These are phyloP conservation scores for Orientallactaga sibirica DNA, from an alignment of 2,797 vertebrate genomes.

Conservation along the genomic window DNA sequence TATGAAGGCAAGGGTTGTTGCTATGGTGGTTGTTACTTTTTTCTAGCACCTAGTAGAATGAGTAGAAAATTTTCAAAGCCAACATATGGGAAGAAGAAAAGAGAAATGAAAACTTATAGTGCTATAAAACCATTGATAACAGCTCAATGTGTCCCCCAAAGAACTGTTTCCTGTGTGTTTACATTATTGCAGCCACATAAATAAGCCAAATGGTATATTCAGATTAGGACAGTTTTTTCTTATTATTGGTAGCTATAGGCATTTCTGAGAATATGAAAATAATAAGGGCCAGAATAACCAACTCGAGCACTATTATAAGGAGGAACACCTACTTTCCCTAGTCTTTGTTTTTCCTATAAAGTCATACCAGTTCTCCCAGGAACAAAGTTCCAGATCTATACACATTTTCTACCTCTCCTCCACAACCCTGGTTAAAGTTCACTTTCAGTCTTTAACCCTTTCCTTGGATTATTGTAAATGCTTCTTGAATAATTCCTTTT, in stretches of 20 bases:
- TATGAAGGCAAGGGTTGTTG: neutral
- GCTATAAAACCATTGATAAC: neutral
- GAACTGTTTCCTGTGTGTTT: slow-evolving; percentile 27
- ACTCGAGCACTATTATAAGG: neutral
- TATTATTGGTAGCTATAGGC: neutral
- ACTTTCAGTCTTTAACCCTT: neutral
- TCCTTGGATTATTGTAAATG: neutral
- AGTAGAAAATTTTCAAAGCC: slow-evolving; percentile 3
- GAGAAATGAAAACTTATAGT: neutral
- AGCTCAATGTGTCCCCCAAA: neutral
- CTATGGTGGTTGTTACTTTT: neutral
- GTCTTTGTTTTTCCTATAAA: neutral
- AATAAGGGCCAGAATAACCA: neutral
- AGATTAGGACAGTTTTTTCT: neutral
- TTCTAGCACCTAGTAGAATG: neutral
- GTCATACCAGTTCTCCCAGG: neutral
- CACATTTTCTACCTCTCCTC: neutral
- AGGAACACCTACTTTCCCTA: neutral
- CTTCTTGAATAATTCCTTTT: slow-evolving; percentile 33
- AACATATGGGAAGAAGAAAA: neutral
- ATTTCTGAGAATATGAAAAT: neutral
- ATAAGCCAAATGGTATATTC: neutral
- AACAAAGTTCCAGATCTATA: neutral
- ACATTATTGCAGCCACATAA: neutral
- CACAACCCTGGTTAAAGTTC: neutral